These are phyloP conservation scores for Caretta caretta DNA, from an alignment of 2,113 vertebrate species.

Conservation along the genomic window DNA sequence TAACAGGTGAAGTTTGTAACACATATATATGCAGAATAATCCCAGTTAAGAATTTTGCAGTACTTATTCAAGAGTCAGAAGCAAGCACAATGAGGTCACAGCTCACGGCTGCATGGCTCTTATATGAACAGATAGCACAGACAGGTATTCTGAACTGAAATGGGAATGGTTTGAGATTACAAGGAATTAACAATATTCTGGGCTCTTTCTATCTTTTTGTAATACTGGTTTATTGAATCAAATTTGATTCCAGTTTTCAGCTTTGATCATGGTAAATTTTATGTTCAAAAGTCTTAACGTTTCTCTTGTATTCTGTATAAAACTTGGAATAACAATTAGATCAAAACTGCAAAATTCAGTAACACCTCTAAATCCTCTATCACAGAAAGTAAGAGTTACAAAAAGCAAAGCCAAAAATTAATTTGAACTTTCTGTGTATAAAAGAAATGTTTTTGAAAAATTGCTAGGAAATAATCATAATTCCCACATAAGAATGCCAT, in stretches of 20 bases:
- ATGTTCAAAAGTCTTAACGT: not conserved
- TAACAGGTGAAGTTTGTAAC: fast-evolving
- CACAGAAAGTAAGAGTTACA: not conserved
- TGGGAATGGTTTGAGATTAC: not conserved
- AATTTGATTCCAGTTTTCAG: not conserved
- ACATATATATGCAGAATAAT: not conserved
- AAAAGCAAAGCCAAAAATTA: not conserved
- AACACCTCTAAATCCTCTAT: not conserved
- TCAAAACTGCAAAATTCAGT: not conserved
- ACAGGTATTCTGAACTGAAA: not conserved
- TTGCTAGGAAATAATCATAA: not conserved
- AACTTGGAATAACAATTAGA: not conserved
- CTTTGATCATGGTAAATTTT: not conserved
- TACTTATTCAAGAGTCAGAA: not conserved
- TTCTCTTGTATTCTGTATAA: not conserved
- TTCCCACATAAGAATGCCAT: not conserved
- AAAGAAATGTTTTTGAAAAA: not conserved
- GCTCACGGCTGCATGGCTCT: not conserved
- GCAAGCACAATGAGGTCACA: not conserved
- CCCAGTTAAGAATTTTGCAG: not conserved
- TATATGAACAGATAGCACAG: not conserved
- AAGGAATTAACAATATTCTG: not conserved
- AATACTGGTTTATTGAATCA: not conserved
- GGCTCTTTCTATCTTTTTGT: not conserved
- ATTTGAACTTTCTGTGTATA: not conserved